Conservation (phyloP, 2,797 vertebrate species). For the Thalassophryne amazonica region DNA sequence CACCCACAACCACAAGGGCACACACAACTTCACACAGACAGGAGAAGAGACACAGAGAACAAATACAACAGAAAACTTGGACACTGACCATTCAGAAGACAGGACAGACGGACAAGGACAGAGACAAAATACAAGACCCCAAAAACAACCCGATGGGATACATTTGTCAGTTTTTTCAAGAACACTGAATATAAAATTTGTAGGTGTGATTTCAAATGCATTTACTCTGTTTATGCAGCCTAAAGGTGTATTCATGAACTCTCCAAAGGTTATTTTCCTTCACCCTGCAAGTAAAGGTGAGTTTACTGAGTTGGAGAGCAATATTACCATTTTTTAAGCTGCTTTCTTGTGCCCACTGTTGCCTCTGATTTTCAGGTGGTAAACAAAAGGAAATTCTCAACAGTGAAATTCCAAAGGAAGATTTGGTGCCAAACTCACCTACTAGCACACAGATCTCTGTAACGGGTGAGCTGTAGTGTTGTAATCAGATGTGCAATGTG, state of each 20-base stretch:
- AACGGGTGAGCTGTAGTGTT: constrained; percentile 72
- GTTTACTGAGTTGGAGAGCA: not conserved
- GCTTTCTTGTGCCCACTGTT: not conserved
- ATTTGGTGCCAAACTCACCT: constrained; percentile 80
- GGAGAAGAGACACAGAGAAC: too few species aligned
- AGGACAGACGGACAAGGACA: too few species aligned
- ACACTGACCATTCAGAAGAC: too few species aligned
- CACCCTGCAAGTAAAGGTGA: constrained; percentile 61
- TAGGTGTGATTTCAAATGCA: not conserved
- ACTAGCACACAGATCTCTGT: constrained; percentile 79
- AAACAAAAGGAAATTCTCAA: constrained; percentile 68
- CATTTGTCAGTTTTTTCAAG: too few species aligned
- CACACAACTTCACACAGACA: too few species aligned
- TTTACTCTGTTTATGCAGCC: constrained; percentile 64
- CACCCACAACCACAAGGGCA: too few species aligned
- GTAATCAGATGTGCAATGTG: not conserved
- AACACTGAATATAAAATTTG: too few species aligned
- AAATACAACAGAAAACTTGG: too few species aligned
- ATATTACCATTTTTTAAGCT: not conserved
- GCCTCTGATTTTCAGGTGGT: constrained; percentile 58
- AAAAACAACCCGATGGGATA: too few species aligned
- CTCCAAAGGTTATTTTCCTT: constrained; percentile 46
- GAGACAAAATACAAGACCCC: too few species aligned
- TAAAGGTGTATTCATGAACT: constrained; percentile 75
- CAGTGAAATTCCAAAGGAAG: constrained; percentile 46